A percentile compares a stretch with the other conserved stretches of the same genome.
These are phyloP conservation scores for Apeira syringaria DNA, from an alignment of 2,888 invertebrate species.

Conservation along the genomic window DNA sequence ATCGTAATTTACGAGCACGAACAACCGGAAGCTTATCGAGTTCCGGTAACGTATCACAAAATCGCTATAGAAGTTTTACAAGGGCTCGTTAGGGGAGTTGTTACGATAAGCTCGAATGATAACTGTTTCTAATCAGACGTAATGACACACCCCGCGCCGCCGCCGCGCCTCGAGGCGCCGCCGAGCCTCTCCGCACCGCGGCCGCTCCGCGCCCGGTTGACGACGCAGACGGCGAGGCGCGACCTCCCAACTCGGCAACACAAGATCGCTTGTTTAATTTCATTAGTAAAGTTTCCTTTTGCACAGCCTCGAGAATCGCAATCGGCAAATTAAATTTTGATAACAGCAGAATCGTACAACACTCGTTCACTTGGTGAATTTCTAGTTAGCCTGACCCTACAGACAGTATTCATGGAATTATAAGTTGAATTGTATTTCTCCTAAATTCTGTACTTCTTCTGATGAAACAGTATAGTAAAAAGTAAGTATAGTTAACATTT, in stretches of 20 bases:
- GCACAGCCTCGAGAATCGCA: constrained; percentile 29
- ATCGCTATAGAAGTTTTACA: constrained; percentile 73
- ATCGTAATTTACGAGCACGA: constrained; percentile 56
- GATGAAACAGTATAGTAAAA: no score
- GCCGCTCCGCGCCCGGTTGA: constrained; percentile 24
- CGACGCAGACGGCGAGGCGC: constrained; percentile 16
- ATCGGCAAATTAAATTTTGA: constrained; percentile 36
- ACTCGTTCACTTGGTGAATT: constrained; percentile 15
- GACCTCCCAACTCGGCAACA: constrained; percentile 37
- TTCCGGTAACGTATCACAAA: constrained; percentile 63
- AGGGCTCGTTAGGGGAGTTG: constrained; percentile 71
- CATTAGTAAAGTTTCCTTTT: constrained; percentile 45
- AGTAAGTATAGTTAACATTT: no score
- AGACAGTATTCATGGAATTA: constrained; percentile 3
- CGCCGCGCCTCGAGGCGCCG: constrained; percentile 23
- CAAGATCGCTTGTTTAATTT: constrained; percentile 53
- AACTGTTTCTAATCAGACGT: constrained; percentile 78
- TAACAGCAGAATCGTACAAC: constrained; percentile 31
- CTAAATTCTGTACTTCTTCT: no score
- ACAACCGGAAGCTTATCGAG: constrained; percentile 66
- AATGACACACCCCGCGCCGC: constrained; percentile 56
- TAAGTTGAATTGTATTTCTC: constrained; percentile 1
- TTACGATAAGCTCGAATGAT: constrained; percentile 77
- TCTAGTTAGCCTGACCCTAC: background rate
- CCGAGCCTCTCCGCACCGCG: constrained; percentile 43